phyloP scores from a whole-genome alignment of 2,888 invertebrate genomes.

The Ochropacha duplaris region DNA sequence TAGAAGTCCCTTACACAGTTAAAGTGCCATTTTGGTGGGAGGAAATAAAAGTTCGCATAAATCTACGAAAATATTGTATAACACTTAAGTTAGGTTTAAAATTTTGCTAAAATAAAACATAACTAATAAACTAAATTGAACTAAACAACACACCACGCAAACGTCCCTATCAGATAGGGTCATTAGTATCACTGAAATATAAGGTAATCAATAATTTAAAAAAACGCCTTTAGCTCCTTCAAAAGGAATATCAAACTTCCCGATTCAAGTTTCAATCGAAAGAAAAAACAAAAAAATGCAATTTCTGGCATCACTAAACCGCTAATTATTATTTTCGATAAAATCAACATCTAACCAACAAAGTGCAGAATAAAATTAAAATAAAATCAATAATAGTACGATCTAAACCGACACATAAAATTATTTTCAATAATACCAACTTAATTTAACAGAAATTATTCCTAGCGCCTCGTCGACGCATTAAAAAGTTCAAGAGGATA shows the following conservation, averaged over 20 bases:
- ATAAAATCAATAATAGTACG: constrained; percentile 81
- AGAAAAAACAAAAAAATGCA: constrained; percentile 71
- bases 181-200: constrained; percentile 74
- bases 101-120: constrained; percentile 83
- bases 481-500: constrained; percentile 41
- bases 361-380: constrained; percentile 81
- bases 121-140: constrained; percentile 84
- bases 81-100: constrained; percentile 81
- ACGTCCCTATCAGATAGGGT: constrained; percentile 74
- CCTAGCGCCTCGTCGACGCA: constrained; percentile 56
- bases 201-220: constrained; percentile 74
- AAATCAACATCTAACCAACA: constrained; percentile 79
- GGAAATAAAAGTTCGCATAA: constrained; percentile 76
- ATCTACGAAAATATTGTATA: constrained; percentile 79
- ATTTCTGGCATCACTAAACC: constrained; percentile 73
- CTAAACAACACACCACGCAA: constrained; percentile 80
- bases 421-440: constrained; percentile 81
- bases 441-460: constrained; percentile 80
- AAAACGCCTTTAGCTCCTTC: constrained; percentile 59
- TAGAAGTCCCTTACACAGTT: constrained; percentile 42
- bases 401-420: constrained; percentile 80
- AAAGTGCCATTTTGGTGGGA: constrained; percentile 79
- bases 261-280: constrained; percentile 56
- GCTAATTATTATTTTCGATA: constrained; percentile 67
- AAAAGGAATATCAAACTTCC: constrained; percentile 51